These are phyloP conservation scores for Saguinus imperator DNA, from an alignment of 2,113 vertebrate genomes.

Conservation along the genomic window DNA sequence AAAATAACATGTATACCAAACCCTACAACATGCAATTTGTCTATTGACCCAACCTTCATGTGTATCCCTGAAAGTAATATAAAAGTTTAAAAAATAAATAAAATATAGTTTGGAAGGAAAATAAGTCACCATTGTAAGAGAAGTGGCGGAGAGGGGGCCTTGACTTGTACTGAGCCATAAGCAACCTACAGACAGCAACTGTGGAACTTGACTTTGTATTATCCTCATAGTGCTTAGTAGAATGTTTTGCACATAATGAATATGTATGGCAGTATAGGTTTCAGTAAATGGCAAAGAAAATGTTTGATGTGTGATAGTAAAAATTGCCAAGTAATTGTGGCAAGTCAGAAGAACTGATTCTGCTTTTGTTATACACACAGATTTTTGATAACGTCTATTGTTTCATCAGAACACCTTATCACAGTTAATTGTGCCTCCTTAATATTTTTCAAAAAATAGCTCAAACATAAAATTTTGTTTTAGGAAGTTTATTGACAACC, in stretches of 20 bases:
- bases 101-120: too few species aligned
- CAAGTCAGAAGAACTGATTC: not conserved
- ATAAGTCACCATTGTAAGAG: not conserved
- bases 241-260: not conserved
- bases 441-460: not conserved
- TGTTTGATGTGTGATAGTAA: not conserved
- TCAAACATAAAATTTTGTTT: not conserved
- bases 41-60: too few species aligned
- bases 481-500: not conserved
- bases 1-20: too few species aligned
- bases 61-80: too few species aligned
- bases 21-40: too few species aligned
- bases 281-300: constrained; percentile 8
- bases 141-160: not conserved
- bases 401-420: not conserved
- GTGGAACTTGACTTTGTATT: not conserved
- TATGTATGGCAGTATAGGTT: not conserved
- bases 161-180: not conserved
- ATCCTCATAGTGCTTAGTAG: not conserved
- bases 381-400: not conserved
- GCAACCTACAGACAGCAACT: not conserved
- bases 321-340: not conserved
- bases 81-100: too few species aligned
- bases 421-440: not conserved
- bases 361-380: not conserved